These are phyloP conservation scores for Neodiprion fabricii DNA, from an alignment of 1,140 invertebrate species.

Conservation along the genomic window DNA sequence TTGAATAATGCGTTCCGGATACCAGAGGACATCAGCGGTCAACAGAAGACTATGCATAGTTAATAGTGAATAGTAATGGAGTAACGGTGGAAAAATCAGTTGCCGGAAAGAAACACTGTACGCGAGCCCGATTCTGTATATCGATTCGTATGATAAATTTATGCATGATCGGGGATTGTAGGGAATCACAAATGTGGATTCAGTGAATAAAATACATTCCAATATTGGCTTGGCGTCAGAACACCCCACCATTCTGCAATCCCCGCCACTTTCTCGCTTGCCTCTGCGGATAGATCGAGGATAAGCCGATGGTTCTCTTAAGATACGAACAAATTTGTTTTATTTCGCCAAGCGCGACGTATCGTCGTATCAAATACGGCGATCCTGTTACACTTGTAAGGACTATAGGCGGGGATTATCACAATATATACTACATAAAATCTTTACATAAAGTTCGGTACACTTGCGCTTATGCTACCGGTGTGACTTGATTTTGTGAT, in stretches of 20 bases:
- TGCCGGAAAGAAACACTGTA: background rate
- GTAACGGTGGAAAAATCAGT: background rate
- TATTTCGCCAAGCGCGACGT: background rate
- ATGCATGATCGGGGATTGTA: background rate
- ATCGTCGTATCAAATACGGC: background rate
- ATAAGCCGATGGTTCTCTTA: background rate
- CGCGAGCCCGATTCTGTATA: background rate
- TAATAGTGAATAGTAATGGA: background rate
- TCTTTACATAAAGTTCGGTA: too few relatives aligned
- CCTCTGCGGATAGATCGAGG: background rate
- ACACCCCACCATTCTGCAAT: background rate
- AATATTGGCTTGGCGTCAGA: background rate
- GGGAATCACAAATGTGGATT: background rate
- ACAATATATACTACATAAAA: too few relatives aligned
- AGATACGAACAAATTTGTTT: background rate
- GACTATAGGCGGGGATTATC: too few relatives aligned
- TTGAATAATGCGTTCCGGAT: background rate
- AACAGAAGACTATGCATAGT: background rate
- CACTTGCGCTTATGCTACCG: too few relatives aligned
- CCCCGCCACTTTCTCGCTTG: background rate
- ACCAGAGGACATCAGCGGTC: background rate
- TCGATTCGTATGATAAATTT: background rate
- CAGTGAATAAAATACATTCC: slow-evolving; percentile 6
- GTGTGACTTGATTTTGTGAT: too few relatives aligned
- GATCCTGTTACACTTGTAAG: background rate